Conservation (phyloP, 2,888 invertebrate genomes). For the Nephrocerus scutellatus region DNA sequence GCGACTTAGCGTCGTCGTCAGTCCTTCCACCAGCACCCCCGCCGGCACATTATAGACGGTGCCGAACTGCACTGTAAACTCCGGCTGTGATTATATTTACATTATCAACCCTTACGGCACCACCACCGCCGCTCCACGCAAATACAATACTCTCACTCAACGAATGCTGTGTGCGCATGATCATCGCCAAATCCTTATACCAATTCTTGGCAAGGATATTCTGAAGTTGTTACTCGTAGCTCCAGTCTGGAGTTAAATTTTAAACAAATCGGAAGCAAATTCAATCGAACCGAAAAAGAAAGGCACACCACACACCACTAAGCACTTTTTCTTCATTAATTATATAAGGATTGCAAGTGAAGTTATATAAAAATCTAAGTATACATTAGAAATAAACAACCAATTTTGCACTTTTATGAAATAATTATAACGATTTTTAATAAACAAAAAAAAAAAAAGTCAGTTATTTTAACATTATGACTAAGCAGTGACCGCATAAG, state of each 20-base stretch:
- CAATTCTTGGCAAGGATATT: too few species aligned
- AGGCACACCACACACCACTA: conserved; percentile 18
- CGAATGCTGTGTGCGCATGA: not conserved
- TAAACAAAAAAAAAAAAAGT: conserved; percentile 12
- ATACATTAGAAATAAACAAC: conserved; percentile 26
- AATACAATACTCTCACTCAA: too few species aligned
- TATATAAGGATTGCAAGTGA: conserved; percentile 34
- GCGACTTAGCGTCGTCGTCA: too few species aligned
- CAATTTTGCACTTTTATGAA: conserved; percentile 5
- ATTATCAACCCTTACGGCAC: too few species aligned
- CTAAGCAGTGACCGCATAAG: conserved; percentile 43
- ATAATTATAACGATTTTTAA: conserved; percentile 12
- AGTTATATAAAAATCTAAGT: conserved; percentile 35
- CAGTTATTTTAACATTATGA: conserved; percentile 31
- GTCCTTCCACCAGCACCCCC: too few species aligned
- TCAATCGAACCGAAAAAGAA: conserved; percentile 22
- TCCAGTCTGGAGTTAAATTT: conserved; percentile 45
- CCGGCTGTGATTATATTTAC: too few species aligned
- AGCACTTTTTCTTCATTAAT: conserved; percentile 21
- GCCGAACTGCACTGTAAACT: too few species aligned
- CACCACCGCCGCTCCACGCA: too few species aligned
- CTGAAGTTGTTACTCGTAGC: conserved; percentile 29
- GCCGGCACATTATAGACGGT: too few species aligned
- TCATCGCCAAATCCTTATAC: conserved; percentile 28
- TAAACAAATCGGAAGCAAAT: conserved; percentile 43